phyloP scores from a whole-genome alignment of 2,797 vertebrate species.

The Coregonus sp. region DNA sequence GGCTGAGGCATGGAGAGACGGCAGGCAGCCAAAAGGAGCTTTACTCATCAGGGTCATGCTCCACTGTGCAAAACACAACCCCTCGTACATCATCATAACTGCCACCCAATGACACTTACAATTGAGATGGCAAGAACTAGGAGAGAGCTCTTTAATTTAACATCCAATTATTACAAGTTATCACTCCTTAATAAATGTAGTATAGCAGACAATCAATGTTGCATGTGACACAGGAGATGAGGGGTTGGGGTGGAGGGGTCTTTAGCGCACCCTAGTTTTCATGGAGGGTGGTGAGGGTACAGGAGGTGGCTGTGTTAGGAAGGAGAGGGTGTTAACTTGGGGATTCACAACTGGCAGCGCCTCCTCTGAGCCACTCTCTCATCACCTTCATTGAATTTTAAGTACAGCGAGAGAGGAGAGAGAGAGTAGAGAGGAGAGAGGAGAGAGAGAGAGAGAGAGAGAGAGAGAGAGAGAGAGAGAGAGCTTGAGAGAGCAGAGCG shows the following conservation, averaged over 20 bases:
- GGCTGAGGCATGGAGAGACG: conserved; percentile 81
- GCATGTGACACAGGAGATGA: conserved; percentile 87
- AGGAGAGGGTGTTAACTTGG: conserved; percentile 6
- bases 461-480: neutral
- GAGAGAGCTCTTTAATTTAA: conserved; percentile 99
- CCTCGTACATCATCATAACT: conserved; percentile 99
- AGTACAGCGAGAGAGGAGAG: neutral
- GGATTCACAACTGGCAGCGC: neutral
- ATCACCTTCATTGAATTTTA: neutral
- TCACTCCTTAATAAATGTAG: conserved; percentile 99
- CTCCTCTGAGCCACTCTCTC: neutral
- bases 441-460: neutral
- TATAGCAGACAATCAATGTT: conserved; percentile 98
- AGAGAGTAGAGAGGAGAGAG: neutral
- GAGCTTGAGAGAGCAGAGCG: too few relatives aligned
- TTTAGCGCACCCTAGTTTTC: neutral
- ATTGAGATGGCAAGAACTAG: conserved; percentile 98
- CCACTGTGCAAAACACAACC: conserved; percentile 95
- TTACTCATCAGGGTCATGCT: conserved; percentile 95
- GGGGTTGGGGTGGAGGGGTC: conserved; percentile 58
- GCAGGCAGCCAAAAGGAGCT: conserved; percentile 89
- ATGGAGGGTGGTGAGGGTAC: neutral
- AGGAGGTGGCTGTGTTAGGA: conserved; percentile 13
- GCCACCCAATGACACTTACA: conserved; percentile 97
- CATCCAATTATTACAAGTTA: conserved; percentile 99